phyloP scores from a whole-genome alignment of 2,888 invertebrate genomes.

The Mesorhabditis spiculigera region DNA sequence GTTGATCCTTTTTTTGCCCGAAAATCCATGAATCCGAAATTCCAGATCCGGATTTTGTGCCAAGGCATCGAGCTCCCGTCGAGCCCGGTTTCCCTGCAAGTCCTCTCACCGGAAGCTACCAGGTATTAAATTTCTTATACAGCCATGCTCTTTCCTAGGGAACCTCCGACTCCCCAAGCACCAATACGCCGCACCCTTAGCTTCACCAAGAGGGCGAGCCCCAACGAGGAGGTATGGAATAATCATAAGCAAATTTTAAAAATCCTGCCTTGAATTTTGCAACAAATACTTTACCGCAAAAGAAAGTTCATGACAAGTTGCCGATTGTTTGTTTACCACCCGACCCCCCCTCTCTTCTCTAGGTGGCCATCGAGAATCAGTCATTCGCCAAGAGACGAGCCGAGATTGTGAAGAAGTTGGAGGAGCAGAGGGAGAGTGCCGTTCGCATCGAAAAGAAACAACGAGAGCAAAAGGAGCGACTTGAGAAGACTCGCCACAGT shows the following conservation, averaged over 20 bases:
- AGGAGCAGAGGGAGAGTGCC: constrained; percentile 23
- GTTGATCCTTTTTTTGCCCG: constrained; percentile 7
- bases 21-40: neutral
- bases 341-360: constrained; percentile 5
- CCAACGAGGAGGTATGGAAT: neutral
- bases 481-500: neutral
- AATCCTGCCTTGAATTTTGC: no score
- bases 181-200: neutral
- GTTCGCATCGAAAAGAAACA: neutral
- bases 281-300: neutral
- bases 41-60: constrained; percentile 55
- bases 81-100: constrained; percentile 49
- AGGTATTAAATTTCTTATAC: neutral
- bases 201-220: neutral
- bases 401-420: constrained; percentile 39
- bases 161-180: neutral
- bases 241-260: neutral
- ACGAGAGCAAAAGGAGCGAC: neutral
- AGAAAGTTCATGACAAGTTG: neutral
- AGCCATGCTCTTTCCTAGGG: neutral
- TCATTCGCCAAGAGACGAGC: constrained; percentile 39
- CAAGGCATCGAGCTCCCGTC: constrained; percentile 48
- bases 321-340: neutral
- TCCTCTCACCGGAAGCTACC: constrained; percentile 30
- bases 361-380: constrained; percentile 36